Evolutionary conservation across 1,140 invertebrate genomes (phyloP).

Genomic region (Calephelis nemesis): DNA sequence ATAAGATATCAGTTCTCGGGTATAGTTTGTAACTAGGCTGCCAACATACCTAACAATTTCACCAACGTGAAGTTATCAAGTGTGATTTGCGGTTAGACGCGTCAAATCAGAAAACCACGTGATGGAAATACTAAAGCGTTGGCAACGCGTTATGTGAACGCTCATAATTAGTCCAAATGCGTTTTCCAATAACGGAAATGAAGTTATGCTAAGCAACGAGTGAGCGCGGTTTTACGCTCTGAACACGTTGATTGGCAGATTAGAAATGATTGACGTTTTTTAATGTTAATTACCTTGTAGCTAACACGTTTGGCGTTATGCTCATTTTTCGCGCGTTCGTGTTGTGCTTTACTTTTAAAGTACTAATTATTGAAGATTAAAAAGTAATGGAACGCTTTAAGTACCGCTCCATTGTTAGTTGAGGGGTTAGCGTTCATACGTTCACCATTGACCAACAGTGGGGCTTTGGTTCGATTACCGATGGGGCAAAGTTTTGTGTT

Average conservation of each 20-base stretch:
- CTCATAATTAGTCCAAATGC: conserved; percentile 13
- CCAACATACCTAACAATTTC: neutral
- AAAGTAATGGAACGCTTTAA: too few species aligned
- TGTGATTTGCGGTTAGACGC: conserved; percentile 12
- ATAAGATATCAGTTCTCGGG: too few species aligned
- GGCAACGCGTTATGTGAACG: conserved; percentile 10
- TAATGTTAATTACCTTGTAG: neutral
- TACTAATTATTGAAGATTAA: too few species aligned
- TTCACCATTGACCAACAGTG: too few species aligned
- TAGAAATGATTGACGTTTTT: conserved; percentile 12
- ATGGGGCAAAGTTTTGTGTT: too few species aligned
- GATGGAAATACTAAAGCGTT: neutral
- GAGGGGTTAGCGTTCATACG: too few species aligned
- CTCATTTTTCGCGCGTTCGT: neutral
- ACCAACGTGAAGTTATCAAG: neutral
- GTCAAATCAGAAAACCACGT: conserved; percentile 10
- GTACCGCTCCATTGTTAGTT: too few species aligned
- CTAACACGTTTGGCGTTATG: neutral
- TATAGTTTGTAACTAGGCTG: too few species aligned
- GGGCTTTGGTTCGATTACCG: too few species aligned
- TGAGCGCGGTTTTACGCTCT: conserved; percentile 11
- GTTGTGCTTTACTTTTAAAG: neutral
- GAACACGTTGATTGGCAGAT: conserved; percentile 10
- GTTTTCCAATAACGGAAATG: conserved; percentile 15
- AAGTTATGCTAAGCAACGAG: conserved; percentile 4